A percentile compares a stretch with the other conserved stretches of the same genome.
phyloP scores from a whole-genome alignment of 2,113 vertebrate genomes.

The Xenus cinereus region DNA sequence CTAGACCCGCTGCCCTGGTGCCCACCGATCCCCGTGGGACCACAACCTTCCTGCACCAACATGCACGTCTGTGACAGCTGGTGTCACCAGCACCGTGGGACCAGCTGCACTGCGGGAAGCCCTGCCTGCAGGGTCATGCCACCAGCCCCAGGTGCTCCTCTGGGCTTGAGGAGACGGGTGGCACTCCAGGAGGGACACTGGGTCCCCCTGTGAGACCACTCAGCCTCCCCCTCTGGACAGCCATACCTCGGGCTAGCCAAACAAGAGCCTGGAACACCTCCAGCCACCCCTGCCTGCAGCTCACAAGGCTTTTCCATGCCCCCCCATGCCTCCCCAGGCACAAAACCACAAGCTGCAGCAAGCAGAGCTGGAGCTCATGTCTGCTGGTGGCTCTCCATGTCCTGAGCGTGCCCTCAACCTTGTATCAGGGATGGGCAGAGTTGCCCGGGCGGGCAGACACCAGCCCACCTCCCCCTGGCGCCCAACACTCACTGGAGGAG shows the following conservation, averaged over 20 bases:
- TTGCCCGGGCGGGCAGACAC: not conserved
- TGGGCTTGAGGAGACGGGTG: not conserved
- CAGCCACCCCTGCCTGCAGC: not conserved
- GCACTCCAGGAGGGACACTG: not conserved
- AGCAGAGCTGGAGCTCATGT: not conserved
- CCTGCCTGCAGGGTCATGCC: not conserved
- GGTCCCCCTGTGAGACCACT: not conserved
- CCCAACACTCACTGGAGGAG: conserved; percentile 92
- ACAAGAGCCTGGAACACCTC: not conserved
- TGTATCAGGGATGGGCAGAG: not conserved
- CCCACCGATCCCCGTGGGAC: not conserved
- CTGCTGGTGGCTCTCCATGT: not conserved
- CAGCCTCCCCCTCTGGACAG: not conserved
- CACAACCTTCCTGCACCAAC: not conserved
- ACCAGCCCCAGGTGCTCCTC: not conserved
- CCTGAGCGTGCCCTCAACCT: not conserved
- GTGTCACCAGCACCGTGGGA: not conserved
- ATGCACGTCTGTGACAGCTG: not conserved
- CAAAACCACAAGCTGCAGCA: not conserved
- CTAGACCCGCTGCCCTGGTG: accelerated
- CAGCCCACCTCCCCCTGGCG: not conserved
- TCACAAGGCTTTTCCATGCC: not conserved
- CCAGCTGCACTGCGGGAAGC: accelerated
- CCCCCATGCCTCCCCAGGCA: not conserved
- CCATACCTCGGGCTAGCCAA: not conserved